Evolutionary conservation across 2,888 invertebrate genomes (phyloP).

Genomic region (Taphrorychus bicolor): DNA sequence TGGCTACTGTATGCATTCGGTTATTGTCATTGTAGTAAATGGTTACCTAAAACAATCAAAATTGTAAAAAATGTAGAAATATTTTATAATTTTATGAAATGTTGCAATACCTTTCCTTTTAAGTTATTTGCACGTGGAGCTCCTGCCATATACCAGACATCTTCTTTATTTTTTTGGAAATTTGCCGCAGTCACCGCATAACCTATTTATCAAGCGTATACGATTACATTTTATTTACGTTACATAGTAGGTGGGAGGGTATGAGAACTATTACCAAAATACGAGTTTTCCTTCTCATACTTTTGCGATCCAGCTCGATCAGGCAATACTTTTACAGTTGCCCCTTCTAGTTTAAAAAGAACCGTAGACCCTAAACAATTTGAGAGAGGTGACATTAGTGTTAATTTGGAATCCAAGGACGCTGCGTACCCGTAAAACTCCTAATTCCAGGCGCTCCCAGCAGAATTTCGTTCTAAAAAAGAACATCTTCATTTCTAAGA

Average conservation of each 20-base stretch:
- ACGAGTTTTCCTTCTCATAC: background rate
- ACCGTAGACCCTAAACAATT: too few species aligned
- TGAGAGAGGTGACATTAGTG: too few species aligned
- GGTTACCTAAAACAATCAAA: slow-evolving; percentile 38
- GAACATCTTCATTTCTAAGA: background rate
- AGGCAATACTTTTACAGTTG: too few species aligned
- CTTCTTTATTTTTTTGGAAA: slow-evolving; percentile 47
- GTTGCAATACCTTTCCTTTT: slow-evolving; percentile 54
- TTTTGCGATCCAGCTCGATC: too few species aligned
- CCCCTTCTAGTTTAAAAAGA: too few species aligned
- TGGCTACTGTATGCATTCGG: slow-evolving; percentile 6
- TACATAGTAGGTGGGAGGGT: too few species aligned
- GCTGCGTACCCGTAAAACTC: slow-evolving; percentile 44
- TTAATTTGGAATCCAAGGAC: too few species aligned
- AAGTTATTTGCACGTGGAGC: slow-evolving; percentile 62
- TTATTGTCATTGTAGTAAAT: slow-evolving; percentile 19
- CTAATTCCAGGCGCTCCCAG: slow-evolving; percentile 44
- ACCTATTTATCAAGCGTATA: slow-evolving; percentile 34
- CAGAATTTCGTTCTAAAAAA: slow-evolving; percentile 17
- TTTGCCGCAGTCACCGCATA: slow-evolving; percentile 41
- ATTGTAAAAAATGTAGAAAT: background rate
- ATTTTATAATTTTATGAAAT: too few species aligned
- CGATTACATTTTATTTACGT: too few species aligned
- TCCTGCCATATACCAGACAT: slow-evolving; percentile 61
- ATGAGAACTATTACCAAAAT: background rate